Percentiles rank a stretch among this genome's conserved stretches.
phyloP scores from a whole-genome alignment of 2,888 invertebrate genomes.

The Tiliacea citrago region DNA sequence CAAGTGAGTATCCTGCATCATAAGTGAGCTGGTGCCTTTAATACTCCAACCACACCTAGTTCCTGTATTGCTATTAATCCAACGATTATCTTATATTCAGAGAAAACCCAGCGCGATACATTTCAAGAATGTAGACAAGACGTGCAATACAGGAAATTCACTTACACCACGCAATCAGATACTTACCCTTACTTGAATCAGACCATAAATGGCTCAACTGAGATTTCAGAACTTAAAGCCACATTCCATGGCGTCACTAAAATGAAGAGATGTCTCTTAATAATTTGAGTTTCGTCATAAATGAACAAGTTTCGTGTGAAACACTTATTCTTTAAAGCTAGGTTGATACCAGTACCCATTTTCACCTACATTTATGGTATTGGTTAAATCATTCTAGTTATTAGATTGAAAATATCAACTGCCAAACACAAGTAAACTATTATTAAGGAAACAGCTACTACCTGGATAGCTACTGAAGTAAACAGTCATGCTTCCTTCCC shows the following conservation, averaged over 20 bases:
- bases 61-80: constrained; percentile 30
- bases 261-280: constrained; percentile 1
- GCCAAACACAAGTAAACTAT: background rate
- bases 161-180: constrained; percentile 40
- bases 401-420: background rate
- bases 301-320: background rate
- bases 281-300: constrained; percentile 11
- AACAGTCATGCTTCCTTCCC: background rate
- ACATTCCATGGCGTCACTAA: constrained; percentile 22
- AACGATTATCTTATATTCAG: background rate
- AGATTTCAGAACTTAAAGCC: constrained; percentile 18
- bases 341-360: background rate
- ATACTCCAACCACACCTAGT: constrained; percentile 18
- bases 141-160: constrained; percentile 60
- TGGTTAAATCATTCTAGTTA: background rate
- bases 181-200: constrained; percentile 46
- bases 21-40: background rate
- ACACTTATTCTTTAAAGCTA: background rate
- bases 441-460: too few species aligned
- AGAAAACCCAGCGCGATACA: constrained; percentile 24
- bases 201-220: constrained; percentile 19
- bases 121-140: constrained; percentile 35
- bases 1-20: background rate
- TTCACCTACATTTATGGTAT: background rate
- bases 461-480: too few species aligned